Evolutionary conservation across 2,113 vertebrate genomes (phyloP).

Genomic region (Jaculus jaculus): DNA sequence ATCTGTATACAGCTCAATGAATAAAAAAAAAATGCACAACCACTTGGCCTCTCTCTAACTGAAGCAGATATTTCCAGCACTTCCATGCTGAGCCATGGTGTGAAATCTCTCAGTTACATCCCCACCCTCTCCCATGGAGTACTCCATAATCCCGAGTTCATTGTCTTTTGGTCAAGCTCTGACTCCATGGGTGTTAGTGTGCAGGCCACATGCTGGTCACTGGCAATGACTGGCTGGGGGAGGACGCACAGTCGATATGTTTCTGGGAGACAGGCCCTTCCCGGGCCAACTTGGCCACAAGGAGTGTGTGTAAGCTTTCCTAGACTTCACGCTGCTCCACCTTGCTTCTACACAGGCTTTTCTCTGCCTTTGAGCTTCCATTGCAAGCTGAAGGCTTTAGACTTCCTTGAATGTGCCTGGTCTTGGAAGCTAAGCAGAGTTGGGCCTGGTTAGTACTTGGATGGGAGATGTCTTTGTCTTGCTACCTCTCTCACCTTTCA

Average conservation of each 20-base stretch:
- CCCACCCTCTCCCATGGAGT: background rate
- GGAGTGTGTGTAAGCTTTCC: background rate
- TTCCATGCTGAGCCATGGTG: background rate
- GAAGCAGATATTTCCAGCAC: background rate
- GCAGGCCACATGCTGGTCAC: background rate
- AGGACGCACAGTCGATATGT: background rate
- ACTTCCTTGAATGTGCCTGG: too few species aligned
- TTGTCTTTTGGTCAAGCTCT: background rate
- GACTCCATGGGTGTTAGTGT: background rate
- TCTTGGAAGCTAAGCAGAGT: too few species aligned
- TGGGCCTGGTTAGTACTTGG: too few species aligned
- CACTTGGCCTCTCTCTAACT: background rate
- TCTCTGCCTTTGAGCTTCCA: too few species aligned
- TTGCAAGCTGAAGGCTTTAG: background rate
- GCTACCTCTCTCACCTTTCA: background rate
- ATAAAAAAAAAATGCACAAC: background rate
- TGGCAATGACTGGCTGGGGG: background rate
- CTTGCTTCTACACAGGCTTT: background rate
- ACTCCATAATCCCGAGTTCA: background rate
- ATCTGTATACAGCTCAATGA: background rate
- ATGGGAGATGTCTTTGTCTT: too few species aligned
- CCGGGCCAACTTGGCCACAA: too few species aligned
- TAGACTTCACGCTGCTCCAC: background rate
- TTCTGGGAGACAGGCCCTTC: background rate
- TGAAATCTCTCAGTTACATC: background rate